Evolutionary conservation across 1,140 invertebrate species (phyloP).

Genomic region (Paralvinella palmiformis): DNA sequence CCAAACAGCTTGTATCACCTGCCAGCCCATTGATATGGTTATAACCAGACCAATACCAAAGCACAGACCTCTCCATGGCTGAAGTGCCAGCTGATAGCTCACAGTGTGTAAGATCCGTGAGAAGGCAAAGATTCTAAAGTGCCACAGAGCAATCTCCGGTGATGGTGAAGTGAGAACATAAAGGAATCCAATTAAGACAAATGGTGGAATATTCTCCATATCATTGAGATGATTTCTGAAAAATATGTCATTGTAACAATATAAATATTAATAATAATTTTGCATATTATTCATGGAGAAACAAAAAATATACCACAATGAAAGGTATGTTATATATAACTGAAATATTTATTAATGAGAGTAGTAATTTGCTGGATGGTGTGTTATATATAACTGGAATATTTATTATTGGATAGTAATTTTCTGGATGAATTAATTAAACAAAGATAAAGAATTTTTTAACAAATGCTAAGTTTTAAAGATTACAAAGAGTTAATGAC

Average conservation of each 20-base stretch:
- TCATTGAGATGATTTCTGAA: constrained; percentile 64
- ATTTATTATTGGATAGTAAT: neutral
- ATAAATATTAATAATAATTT: neutral
- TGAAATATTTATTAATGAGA: neutral
- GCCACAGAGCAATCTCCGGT: constrained; percentile 51
- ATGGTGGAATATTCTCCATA: constrained; percentile 63
- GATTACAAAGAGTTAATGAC: too few relatives aligned
- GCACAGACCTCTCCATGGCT: constrained; percentile 57
- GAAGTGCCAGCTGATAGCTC: constrained; percentile 52
- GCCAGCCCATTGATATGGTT: constrained; percentile 54
- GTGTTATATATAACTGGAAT: neutral
- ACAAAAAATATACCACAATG: neutral
- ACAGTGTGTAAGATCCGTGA: constrained; percentile 59
- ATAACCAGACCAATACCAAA: constrained; percentile 52
- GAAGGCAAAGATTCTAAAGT: constrained; percentile 59
- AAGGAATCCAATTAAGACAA: constrained; percentile 57
- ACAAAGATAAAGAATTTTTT: neutral
- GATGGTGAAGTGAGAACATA: constrained; percentile 59
- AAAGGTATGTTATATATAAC: neutral
- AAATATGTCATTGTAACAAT: constrained; percentile 14
- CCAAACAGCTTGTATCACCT: too few relatives aligned
- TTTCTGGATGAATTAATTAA: neutral
- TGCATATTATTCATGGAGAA: neutral
- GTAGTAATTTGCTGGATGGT: neutral
- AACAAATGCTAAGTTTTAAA: too few relatives aligned